These are phyloP conservation scores for Hystrix brachyura DNA, from an alignment of 2,113 vertebrate genomes.

Conservation along the genomic window DNA sequence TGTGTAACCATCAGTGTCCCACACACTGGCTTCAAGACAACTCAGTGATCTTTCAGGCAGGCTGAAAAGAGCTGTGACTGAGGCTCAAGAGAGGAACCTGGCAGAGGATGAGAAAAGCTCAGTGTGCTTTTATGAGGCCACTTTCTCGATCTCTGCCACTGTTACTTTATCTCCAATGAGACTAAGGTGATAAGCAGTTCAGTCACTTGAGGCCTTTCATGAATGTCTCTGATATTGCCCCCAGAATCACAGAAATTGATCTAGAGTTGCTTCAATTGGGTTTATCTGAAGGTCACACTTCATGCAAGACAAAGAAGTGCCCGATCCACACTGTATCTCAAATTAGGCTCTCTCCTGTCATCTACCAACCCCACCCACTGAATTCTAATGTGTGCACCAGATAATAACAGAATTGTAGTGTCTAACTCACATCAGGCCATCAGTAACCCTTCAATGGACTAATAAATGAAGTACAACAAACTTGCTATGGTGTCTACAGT, in stretches of 20 bases:
- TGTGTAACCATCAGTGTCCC: background rate
- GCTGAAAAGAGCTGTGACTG: background rate
- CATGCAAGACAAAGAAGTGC: background rate
- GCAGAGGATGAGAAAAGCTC: background rate
- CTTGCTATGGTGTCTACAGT: background rate
- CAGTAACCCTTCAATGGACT: background rate
- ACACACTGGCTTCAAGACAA: background rate
- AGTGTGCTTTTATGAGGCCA: background rate
- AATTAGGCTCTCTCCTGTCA: slow-evolving; percentile 15
- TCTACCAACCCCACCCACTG: background rate
- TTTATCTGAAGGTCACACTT: slow-evolving; percentile 30
- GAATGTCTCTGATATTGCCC: background rate
- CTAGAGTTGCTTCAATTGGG: background rate
- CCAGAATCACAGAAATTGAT: background rate
- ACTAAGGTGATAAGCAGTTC: background rate
- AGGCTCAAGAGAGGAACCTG: background rate
- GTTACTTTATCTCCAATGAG: background rate
- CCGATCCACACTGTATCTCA: background rate
- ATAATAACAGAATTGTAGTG: slow-evolving; percentile 30
- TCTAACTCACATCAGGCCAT: background rate
- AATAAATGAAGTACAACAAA: slow-evolving; percentile 55
- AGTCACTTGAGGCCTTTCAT: slow-evolving; percentile 31
- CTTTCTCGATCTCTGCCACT: background rate
- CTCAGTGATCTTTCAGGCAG: slow-evolving; percentile 7
- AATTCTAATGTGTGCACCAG: background rate